A percentile compares a stretch with the other conserved stretches of the same genome.
phyloP scores from a whole-genome alignment of 1,140 invertebrate species.

The Paraescarpia echinospica region DNA sequence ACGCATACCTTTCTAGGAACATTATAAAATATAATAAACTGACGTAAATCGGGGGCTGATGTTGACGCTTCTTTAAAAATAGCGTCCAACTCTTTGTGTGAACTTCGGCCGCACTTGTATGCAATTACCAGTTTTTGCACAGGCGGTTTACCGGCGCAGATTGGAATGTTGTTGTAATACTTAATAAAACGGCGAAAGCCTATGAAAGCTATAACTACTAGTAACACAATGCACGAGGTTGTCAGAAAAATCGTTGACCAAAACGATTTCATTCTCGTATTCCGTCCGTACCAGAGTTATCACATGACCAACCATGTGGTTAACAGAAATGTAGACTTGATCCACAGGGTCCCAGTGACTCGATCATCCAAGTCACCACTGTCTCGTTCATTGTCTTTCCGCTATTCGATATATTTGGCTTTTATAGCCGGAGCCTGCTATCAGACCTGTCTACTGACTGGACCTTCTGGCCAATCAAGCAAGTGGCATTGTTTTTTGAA shows the following conservation, averaged over 20 bases:
- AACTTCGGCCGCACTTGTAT: not conserved
- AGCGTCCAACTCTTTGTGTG: constrained; percentile 3
- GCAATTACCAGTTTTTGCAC: not conserved
- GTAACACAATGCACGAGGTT: not conserved
- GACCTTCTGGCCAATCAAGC: too few relatives aligned
- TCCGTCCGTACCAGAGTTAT: not conserved
- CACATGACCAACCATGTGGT: not conserved
- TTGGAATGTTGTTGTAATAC: not conserved
- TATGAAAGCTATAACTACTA: not conserved
- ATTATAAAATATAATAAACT: not conserved
- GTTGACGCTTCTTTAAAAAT: not conserved
- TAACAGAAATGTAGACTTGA: not conserved
- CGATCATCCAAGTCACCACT: not conserved
- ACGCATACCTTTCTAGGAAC: not conserved
- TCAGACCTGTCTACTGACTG: too few relatives aligned
- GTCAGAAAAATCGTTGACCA: not conserved
- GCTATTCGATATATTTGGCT: not conserved
- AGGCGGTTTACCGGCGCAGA: not conserved
- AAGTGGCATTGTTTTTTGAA: too few relatives aligned
- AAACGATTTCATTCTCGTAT: not conserved
- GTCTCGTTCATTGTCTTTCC: not conserved
- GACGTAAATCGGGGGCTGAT: not conserved
- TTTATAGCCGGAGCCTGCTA: too few relatives aligned
- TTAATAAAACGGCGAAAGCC: not conserved
- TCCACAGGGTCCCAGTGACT: not conserved